Conservation (phyloP, 1,140 invertebrate species). For the Acyrthosiphon pisum region DNA sequence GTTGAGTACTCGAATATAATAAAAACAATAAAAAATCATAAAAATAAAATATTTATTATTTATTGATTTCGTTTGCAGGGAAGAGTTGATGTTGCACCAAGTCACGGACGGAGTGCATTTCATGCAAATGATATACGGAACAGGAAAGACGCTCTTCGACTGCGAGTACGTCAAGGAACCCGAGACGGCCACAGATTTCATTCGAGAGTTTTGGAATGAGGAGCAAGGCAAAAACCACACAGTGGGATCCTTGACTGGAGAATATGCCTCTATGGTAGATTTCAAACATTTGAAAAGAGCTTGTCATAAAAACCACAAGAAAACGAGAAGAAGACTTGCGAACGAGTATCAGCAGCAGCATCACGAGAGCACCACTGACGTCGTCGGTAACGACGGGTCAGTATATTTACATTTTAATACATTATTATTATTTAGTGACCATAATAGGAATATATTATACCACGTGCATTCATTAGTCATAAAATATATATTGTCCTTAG, state of each 20-base stretch:
- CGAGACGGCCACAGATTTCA: conserved; percentile 67
- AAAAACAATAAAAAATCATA: background rate
- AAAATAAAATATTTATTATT: background rate
- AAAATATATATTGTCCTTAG: background rate
- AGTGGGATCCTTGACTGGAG: conserved; percentile 62
- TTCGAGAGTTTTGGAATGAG: conserved; percentile 67
- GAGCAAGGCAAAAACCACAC: conserved; percentile 65
- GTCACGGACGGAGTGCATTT: conserved; percentile 71
- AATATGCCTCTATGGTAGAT: conserved; percentile 63
- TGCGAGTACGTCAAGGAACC: conserved; percentile 71
- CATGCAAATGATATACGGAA: conserved; percentile 73
- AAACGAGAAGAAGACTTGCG: conserved; percentile 45
- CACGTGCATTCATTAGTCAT: background rate
- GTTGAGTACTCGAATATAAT: background rate
- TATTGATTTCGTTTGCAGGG: conserved; percentile 64
- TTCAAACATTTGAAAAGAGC: conserved; percentile 55
- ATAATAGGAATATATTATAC: background rate
- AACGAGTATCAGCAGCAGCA: conserved; percentile 27
- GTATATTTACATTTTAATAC: background rate
- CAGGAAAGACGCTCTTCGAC: conserved; percentile 68
- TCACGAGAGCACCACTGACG: background rate
- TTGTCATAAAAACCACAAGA: conserved; percentile 58
- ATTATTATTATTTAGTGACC: background rate
- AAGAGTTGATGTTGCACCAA: conserved; percentile 70
- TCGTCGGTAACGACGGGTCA: background rate